phyloP scores from a whole-genome alignment of 2,888 invertebrate species.

The Stegophylla sp. region DNA sequence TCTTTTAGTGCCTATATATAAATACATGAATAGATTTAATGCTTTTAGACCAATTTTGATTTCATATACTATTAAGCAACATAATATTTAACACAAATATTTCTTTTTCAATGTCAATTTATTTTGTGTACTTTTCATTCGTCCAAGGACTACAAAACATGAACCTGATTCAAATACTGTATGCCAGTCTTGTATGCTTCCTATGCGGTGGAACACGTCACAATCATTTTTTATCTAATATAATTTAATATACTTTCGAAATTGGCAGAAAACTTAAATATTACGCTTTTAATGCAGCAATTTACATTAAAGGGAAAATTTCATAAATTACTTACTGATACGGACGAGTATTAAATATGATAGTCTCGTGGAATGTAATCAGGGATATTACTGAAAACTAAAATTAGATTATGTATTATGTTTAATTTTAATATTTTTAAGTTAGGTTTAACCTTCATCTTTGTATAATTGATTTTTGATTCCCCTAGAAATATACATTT shows the following conservation, averaged over 20 bases:
- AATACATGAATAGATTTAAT: background rate
- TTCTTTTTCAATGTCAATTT: constrained; percentile 39
- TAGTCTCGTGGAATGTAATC: background rate
- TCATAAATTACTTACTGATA: no score
- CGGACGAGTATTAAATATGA: no score
- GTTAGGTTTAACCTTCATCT: constrained; percentile 37
- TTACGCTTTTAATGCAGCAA: no score
- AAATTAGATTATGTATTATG: background rate
- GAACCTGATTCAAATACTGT: background rate
- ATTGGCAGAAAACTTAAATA: no score
- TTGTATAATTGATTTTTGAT: constrained; percentile 17
- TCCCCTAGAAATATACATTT: constrained; percentile 1
- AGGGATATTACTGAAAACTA: background rate
- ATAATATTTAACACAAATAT: background rate
- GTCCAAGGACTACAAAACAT: constrained; percentile 28
- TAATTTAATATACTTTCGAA: no score
- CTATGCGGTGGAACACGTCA: background rate
- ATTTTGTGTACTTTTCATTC: constrained; percentile 2
- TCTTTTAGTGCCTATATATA: background rate
- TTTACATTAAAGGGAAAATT: no score
- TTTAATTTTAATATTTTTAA: background rate
- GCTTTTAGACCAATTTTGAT: background rate
- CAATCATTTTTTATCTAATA: no score
- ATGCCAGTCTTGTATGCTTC: background rate
- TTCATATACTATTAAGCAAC: background rate